Base-by-base conservation (phyloP, 1,140 invertebrate genomes). In the Sycophaga agraensis region DNA sequence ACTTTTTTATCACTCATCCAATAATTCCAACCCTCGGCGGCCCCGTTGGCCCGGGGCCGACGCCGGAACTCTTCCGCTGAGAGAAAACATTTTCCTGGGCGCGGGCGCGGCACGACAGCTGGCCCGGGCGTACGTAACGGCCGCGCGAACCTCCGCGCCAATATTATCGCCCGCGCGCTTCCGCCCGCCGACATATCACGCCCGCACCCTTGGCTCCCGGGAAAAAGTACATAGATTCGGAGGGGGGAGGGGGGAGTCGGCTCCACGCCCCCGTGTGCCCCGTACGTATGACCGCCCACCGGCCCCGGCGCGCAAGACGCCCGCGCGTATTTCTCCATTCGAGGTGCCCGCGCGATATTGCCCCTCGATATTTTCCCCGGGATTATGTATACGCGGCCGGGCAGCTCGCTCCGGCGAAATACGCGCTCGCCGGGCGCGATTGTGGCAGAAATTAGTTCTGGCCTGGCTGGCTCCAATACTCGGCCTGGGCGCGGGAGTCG, bases 1-100 rank as follows among this genome's bases (percentile, higher is more conserved):
- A 17, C 46, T 50, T 59, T 50, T 58, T 50, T 59, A 50, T 59
- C 34, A 31, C 17, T 42, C 48, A 39, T 61, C 55, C 40, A 46
- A 54, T 55, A 49, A 54, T 50, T 62, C 35, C 21, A 40, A 31
- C 37, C 43, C 31, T 55, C 11, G 22, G 17, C 24, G 5, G 12
- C 28, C 26, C 40, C 22, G 28, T 22, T 34, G 11, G 11, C 28
- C 28, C 28, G 28, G 28, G 4, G 5, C 28, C 11, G 5, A 31
- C 28, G 5, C 28, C 28, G 5, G 4, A 14, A 37, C 42, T 48
- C n/a, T 34, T 24, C 16, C 16, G 4, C 21, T 9, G n/a, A 9
- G 37, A 24, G 24, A 59, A 59, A 51, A 51, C 34, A 51, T 50
- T 51, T 51, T 43, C 45, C 28, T 16, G 17, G 59, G 45, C 45